Percentiles rank a stretch among this genome's conserved stretches.
Conservation (phyloP, 1,140 invertebrate genomes). For the Phocides pigmalion region DNA sequence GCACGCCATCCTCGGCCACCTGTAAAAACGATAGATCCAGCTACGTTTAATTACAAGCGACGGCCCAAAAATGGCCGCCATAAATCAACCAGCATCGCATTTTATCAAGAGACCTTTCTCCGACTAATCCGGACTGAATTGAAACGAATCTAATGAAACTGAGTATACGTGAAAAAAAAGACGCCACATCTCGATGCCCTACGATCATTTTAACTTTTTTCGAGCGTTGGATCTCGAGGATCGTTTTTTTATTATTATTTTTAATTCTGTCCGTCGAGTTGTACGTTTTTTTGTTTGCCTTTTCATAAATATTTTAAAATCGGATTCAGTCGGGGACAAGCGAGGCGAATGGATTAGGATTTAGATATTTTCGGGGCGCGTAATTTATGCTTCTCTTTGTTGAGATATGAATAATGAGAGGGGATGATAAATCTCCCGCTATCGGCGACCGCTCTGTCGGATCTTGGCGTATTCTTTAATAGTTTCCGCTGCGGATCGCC, state of each 20-base stretch:
- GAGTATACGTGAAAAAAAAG: conserved; percentile 66
- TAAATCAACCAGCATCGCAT: conserved; percentile 76
- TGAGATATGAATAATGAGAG: conserved; percentile 78
- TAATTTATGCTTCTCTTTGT: conserved; percentile 79
- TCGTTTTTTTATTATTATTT: conserved; percentile 68
- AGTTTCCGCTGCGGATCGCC: conserved; percentile 56
- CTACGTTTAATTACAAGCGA: conserved; percentile 66
- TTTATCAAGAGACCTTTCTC: conserved; percentile 75
- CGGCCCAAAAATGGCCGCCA: conserved; percentile 58
- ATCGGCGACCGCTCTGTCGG: conserved; percentile 48
- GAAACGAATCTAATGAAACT: conserved; percentile 80
- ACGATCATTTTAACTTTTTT: conserved; percentile 80
- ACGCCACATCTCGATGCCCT: conserved; percentile 66
- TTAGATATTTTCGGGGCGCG: conserved; percentile 79
- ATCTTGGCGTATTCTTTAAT: conserved; percentile 48
- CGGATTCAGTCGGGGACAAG: conserved; percentile 76
- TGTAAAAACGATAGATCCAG: conserved; percentile 59
- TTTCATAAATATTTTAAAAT: conserved; percentile 83
- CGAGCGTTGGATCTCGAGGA: conserved; percentile 64
- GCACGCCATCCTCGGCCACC: conserved; percentile 36
- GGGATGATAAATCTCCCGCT: conserved; percentile 63
- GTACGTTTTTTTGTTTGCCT: conserved; percentile 65
- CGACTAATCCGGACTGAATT: conserved; percentile 76
- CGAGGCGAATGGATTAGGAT: conserved; percentile 80
- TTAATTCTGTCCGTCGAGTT: conserved; percentile 68